These are phyloP conservation scores for Enteromius fasciolatus DNA, from an alignment of 2,797 vertebrate genomes.

Conservation along the genomic window DNA sequence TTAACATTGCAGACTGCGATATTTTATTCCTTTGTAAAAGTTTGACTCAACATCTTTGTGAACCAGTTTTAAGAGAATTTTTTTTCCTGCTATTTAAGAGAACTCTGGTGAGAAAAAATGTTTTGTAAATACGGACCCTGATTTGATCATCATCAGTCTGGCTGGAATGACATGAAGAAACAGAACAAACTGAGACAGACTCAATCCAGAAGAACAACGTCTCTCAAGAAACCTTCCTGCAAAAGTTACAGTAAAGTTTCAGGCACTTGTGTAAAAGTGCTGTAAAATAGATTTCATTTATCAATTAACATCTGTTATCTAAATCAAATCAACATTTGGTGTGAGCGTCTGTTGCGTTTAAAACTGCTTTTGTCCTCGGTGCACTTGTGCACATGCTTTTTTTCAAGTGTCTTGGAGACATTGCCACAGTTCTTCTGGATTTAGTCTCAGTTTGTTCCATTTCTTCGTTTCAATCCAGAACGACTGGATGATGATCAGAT, in stretches of 20 bases:
- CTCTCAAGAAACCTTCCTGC: background rate
- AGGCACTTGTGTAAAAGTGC: too few relatives aligned
- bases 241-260: background rate
- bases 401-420: background rate
- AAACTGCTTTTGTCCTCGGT: background rate
- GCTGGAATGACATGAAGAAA: background rate
- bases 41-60: too few relatives aligned
- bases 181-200: background rate
- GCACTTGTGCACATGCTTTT: background rate
- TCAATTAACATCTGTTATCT: background rate
- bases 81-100: too few relatives aligned
- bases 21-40: too few relatives aligned
- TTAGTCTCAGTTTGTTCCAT: background rate
- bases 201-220: background rate
- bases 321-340: background rate
- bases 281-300: background rate
- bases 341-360: background rate
- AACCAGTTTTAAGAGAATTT: too few relatives aligned
- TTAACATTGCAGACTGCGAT: too few relatives aligned
- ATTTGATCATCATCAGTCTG: background rate
- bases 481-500: background rate
- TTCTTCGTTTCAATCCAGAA: background rate
- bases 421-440: background rate
- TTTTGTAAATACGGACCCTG: too few relatives aligned
- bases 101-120: too few relatives aligned